These are phyloP conservation scores for Tilapia sparmanii DNA, from an alignment of 2,113 vertebrate genomes.

Conservation along the genomic window DNA sequence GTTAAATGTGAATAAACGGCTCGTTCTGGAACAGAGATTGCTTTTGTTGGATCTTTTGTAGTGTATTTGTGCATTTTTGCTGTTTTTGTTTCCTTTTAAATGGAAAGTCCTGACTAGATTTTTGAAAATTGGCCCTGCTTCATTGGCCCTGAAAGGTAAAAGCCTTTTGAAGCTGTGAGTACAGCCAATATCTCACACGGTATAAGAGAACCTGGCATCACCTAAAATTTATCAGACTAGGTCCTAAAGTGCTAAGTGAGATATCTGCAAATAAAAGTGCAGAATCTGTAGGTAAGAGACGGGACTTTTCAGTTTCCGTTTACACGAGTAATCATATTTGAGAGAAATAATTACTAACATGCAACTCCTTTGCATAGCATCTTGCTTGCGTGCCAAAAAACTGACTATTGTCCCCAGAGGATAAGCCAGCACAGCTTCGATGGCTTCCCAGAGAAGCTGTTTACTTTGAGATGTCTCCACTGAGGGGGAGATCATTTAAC, in stretches of 20 bases:
- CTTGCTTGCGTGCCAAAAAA: background rate
- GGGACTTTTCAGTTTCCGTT: background rate
- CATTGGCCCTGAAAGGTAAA: background rate
- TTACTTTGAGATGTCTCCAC: background rate
- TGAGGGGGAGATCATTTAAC: background rate
- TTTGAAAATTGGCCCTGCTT: background rate
- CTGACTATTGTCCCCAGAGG: background rate
- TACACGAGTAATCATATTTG: background rate
- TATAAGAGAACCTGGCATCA: background rate
- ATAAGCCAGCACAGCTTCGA: background rate
- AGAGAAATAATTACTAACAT: background rate
- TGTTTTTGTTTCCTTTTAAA: background rate
- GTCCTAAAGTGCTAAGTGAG: background rate
- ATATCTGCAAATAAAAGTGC: background rate
- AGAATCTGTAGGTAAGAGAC: background rate
- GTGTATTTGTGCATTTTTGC: background rate
- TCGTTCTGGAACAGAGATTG: background rate
- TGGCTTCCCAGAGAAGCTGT: background rate
- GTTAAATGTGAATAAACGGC: background rate
- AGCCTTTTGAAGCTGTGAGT: background rate
- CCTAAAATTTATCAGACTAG: background rate
- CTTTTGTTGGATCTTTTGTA: background rate
- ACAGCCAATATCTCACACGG: background rate
- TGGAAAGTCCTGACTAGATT: background rate
- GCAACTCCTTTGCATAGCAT: background rate